Evolutionary conservation across 1,140 invertebrate genomes (phyloP).

Genomic region (Pseudomyrmex pallidus): DNA sequence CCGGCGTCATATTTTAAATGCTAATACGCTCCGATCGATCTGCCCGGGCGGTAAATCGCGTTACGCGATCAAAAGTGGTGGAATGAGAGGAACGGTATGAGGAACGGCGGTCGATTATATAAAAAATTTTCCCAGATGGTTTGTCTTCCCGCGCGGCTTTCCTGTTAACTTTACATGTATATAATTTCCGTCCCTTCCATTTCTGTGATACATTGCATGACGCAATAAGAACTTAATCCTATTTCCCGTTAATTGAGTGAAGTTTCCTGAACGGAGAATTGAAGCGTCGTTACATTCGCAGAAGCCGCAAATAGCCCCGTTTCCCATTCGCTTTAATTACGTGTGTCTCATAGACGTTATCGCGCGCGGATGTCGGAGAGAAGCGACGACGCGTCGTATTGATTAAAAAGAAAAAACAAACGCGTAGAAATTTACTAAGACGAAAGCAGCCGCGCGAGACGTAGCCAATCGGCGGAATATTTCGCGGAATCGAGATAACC

Average conservation of each 20-base stretch:
- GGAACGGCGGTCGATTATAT: conserved; percentile 23
- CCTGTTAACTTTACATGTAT: not conserved
- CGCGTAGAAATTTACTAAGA: not conserved
- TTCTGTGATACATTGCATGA: conserved; percentile 9
- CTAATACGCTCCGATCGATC: conserved; percentile 50
- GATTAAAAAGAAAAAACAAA: conserved; percentile 27
- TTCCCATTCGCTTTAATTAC: conserved; percentile 40
- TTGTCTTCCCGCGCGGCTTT: conserved; percentile 5
- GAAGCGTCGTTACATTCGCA: conserved; percentile 11
- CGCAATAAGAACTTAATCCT: conserved; percentile 27
- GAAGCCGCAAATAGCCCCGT: conserved; percentile 27
- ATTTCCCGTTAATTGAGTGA: conserved; percentile 41
- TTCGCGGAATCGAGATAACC: conserved; percentile 29
- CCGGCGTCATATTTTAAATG: conserved; percentile 55
- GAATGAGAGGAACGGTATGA: not conserved
- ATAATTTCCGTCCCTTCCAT: conserved; percentile 25
- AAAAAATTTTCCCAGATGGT: not conserved
- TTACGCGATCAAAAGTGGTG: conserved; percentile 40
- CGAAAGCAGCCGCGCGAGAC: too few species aligned
- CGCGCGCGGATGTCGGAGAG: not conserved
- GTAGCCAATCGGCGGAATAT: not conserved
- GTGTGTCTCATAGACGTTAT: conserved; percentile 12
- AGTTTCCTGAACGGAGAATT: conserved; percentile 23
- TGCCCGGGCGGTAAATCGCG: conserved; percentile 47
- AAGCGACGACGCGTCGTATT: not conserved